Evolutionary conservation across 2,797 vertebrate species (phyloP).

Genomic region (Molossus molossus): DNA sequence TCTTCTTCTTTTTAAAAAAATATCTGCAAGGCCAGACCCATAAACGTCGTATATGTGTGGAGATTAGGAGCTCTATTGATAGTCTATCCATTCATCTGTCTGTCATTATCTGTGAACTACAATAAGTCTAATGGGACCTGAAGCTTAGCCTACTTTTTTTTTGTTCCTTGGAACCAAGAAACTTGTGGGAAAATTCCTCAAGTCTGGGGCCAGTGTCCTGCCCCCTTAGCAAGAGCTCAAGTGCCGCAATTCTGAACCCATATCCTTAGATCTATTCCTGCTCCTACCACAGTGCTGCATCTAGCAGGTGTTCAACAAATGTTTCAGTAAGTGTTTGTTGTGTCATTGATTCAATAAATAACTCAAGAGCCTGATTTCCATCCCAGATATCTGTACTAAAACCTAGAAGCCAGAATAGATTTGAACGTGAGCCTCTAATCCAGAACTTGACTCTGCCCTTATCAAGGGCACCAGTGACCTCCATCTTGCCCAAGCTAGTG

Average conservation of each 20-base stretch:
- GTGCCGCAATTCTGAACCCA: constrained; percentile 6
- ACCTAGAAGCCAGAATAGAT: background rate
- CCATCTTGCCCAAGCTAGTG: background rate
- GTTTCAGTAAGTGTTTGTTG: background rate
- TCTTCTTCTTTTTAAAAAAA: background rate
- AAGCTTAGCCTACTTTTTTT: background rate
- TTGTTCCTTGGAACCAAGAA: background rate
- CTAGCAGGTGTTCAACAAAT: background rate
- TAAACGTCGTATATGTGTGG: background rate
- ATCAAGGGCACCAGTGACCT: background rate
- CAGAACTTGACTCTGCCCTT: background rate
- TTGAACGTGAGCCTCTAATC: background rate
- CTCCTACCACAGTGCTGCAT: background rate
- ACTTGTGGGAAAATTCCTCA: background rate
- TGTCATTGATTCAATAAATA: background rate
- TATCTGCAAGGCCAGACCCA: background rate
- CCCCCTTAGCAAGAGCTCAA: background rate
- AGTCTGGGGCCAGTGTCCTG: background rate
- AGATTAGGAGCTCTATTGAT: background rate
- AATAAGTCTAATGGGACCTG: background rate
- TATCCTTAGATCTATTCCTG: background rate
- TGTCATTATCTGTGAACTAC: background rate
- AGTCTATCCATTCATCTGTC: background rate
- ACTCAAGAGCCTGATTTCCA: background rate
- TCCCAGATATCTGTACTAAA: background rate